A percentile compares a stretch with the other conserved stretches of the same genome.
Conservation (phyloP, 2,888 invertebrate species). For the Yponomeuta sedellus region DNA sequence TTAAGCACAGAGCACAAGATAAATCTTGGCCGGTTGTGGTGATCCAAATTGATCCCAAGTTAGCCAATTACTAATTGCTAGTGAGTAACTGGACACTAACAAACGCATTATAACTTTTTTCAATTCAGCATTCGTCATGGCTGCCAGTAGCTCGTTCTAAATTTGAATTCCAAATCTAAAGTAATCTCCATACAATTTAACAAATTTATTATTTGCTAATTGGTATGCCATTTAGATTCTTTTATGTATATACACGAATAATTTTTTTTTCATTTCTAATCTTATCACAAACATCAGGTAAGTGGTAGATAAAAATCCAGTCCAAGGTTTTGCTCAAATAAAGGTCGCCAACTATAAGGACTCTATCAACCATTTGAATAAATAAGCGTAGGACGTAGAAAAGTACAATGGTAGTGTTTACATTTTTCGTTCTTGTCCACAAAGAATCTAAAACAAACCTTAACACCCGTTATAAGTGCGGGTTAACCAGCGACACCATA, state of each 20-base stretch:
- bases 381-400: too few species aligned
- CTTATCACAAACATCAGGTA: too few species aligned
- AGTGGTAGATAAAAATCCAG: background rate
- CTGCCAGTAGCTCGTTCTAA: background rate
- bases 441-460: too few species aligned
- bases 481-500: too few species aligned
- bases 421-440: too few species aligned
- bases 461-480: too few species aligned
- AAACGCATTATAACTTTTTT: background rate
- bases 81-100: slow-evolving; percentile 20
- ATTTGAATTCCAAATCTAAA: slow-evolving; percentile 5
- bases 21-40: slow-evolving; percentile 36
- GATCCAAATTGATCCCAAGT: slow-evolving; percentile 39
- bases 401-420: too few species aligned
- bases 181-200: background rate
- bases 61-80: slow-evolving; percentile 33
- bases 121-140: background rate
- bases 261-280: background rate
- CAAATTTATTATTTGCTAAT: slow-evolving; percentile 2
- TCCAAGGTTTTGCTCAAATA: background rate
- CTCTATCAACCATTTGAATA: too few species aligned
- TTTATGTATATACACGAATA: background rate
- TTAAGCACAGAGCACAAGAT: slow-evolving; percentile 57
- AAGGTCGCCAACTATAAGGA: too few species aligned
- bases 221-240: background rate